Evolutionary conservation across 2,888 invertebrate genomes (phyloP), one percentile per base, ranked within the genome.

Genomic region (Netelia inedita): DNA sequence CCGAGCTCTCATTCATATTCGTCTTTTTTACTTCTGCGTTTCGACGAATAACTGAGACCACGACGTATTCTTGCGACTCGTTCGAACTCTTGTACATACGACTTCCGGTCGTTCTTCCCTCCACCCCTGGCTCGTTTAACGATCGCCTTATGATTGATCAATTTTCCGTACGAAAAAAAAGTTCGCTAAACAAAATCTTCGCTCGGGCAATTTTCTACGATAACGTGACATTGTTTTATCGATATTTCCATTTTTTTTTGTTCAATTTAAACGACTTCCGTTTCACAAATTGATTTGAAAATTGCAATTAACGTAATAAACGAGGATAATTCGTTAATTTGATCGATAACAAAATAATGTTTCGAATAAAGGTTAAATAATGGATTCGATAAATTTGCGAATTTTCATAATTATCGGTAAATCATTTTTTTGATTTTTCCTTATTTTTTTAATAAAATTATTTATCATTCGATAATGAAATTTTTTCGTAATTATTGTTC

Each of bases 51-150:
- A 41, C 11, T 46, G 46, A 2, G 46, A 2, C 28, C 8, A 21
- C 3, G 28, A 0, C 28, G 28, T 28, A 28, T 28, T 28, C 28
- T 28, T 3, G 28, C 28, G 28, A 28, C 3, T 28, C 28, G 28
- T 28, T 28, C 28, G 28, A 28, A 28, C 5, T 28, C 5, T 28
- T 28, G 23, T 57, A 28, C 28, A n/a, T 23, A 68, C 6, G 16
- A 68, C 76, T 76, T 76, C 66, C 66, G 76, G 76, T 68, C 23
- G 23, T 46, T 5, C 10, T 23, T 28, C 5, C 28, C 46, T 5
- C 10, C 61, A 1, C 28, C n/a, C 8, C 1, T 28, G 5, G 2
- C 14, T 23, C 61, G 35, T 35, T 23, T 23, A 23, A 46, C 14
- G 53, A 21, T 10, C 8, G n/a, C 9, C 8, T 69, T 1, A 28